phyloP scores from a whole-genome alignment of 92 coral and sea anemone genomes.

The Parazoanthus atlanticus region DNA sequence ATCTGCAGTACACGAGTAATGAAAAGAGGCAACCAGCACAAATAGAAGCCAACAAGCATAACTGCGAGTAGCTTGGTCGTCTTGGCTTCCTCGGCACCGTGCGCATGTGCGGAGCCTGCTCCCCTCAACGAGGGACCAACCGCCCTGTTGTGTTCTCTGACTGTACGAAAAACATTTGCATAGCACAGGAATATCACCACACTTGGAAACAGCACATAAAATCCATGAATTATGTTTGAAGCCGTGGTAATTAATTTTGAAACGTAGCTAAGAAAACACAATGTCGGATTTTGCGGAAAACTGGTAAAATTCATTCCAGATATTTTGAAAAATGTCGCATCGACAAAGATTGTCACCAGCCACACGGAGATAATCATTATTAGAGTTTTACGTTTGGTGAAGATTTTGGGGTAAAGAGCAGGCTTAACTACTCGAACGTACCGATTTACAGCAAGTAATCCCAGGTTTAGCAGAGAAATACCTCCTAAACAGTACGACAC shows the following conservation, averaged over 20 bases:
- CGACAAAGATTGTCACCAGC: constrained; percentile 7
- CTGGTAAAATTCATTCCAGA: not conserved
- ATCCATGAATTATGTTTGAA: not conserved
- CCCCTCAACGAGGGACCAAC: not conserved
- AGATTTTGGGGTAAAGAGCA: not conserved
- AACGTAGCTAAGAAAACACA: not conserved
- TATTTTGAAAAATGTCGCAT: not conserved
- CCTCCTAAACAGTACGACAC: constrained; percentile 19
- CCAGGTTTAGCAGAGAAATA: not conserved
- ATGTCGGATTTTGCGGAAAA: constrained; percentile 5
- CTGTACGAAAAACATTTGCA: not conserved
- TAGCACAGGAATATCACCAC: not conserved
- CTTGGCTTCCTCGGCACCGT: not conserved
- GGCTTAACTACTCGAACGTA: constrained; percentile 12
- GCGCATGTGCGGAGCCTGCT: not conserved
- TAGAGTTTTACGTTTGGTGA: not conserved
- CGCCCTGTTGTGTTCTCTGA: not conserved
- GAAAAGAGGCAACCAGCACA: not conserved
- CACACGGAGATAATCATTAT: not conserved
- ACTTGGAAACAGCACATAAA: constrained; percentile 17
- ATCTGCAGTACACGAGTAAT: constrained; percentile 4
- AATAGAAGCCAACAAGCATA: constrained; percentile 1
- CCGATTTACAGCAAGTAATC: constrained; percentile 18
- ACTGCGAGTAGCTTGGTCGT: not conserved
- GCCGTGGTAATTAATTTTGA: not conserved